Evolutionary conservation across 2,888 invertebrate species (phyloP).

Genomic region (Adelognathus sp.): DNA sequence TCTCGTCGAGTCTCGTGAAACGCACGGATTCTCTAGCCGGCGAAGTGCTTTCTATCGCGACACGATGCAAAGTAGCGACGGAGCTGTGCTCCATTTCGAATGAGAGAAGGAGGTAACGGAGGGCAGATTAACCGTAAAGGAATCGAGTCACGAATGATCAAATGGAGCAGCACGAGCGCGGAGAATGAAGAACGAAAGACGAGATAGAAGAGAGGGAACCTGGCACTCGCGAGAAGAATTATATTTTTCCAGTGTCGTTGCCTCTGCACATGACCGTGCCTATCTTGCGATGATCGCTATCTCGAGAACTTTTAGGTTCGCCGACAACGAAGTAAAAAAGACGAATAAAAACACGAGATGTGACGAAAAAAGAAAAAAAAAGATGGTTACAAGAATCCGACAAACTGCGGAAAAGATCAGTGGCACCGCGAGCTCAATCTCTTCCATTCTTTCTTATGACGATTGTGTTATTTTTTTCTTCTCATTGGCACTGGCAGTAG

Average conservation of each 20-base stretch:
- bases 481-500: not conserved
- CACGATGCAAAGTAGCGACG: too few relatives aligned
- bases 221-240: not conserved
- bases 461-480: not conserved
- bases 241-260: not conserved
- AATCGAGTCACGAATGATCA: slow-evolving; percentile 44
- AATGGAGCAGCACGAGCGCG: slow-evolving; percentile 20
- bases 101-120: not conserved
- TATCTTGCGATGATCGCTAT: slow-evolving; percentile 42
- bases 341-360: slow-evolving; percentile 1
- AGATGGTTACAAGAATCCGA: not conserved
- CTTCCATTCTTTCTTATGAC: slow-evolving; percentile 35
- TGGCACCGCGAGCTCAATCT: slow-evolving; percentile 29
- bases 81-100: not conserved
- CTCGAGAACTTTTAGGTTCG: slow-evolving; percentile 21
- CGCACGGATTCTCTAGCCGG: not conserved
- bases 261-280: slow-evolving; percentile 4
- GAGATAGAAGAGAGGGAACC: slow-evolving; percentile 16
- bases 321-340: slow-evolving; percentile 18
- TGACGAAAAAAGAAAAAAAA: slow-evolving; percentile 20
- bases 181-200: not conserved
- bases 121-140: slow-evolving; percentile 22
- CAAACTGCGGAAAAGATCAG: slow-evolving; percentile 5
- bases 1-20: too few relatives aligned
- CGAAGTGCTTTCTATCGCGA: slow-evolving; percentile 24